phyloP scores from a whole-genome alignment of 1,140 invertebrate species.

The Uloborus diversus region DNA sequence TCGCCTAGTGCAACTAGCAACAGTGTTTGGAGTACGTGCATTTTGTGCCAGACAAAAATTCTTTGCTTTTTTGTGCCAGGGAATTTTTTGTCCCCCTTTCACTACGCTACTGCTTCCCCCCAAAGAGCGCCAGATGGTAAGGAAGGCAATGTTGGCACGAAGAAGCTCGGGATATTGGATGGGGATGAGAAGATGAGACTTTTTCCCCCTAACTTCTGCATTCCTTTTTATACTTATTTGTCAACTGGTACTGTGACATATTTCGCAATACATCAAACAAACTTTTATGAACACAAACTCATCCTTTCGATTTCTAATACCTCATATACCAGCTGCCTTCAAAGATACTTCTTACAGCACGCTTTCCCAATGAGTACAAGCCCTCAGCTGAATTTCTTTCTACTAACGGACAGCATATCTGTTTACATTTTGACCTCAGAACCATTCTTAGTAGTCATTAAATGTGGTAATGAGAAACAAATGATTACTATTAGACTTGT shows the following conservation, averaged over 20 bases:
- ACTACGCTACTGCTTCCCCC: not conserved
- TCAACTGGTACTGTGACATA: constrained; percentile 53
- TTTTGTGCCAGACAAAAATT: constrained; percentile 50
- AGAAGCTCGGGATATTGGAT: constrained; percentile 28
- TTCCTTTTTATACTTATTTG: constrained; percentile 53
- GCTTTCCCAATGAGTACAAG: constrained; percentile 7
- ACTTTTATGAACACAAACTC: constrained; percentile 52
- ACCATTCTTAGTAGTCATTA: too few species aligned
- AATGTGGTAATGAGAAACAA: too few species aligned
- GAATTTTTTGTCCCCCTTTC: constrained; percentile 13
- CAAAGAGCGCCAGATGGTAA: constrained; percentile 42
- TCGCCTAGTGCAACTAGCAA: constrained; percentile 34
- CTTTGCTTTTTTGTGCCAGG: constrained; percentile 37
- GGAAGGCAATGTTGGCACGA: constrained; percentile 46
- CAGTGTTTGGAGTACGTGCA: constrained; percentile 52
- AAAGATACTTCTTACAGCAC: too few species aligned
- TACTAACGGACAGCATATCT: too few species aligned
- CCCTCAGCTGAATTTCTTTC: too few species aligned
- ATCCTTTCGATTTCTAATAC: constrained; percentile 44
- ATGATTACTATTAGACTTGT: not conserved
- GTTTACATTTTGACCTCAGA: too few species aligned
- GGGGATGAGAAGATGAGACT: constrained; percentile 43
- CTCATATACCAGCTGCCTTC: constrained; percentile 42
- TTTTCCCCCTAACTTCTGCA: constrained; percentile 23
- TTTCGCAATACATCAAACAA: constrained; percentile 51